Conservation (phyloP, 1,140 invertebrate genomes). For the Leptinotarsa undecemlineata region DNA sequence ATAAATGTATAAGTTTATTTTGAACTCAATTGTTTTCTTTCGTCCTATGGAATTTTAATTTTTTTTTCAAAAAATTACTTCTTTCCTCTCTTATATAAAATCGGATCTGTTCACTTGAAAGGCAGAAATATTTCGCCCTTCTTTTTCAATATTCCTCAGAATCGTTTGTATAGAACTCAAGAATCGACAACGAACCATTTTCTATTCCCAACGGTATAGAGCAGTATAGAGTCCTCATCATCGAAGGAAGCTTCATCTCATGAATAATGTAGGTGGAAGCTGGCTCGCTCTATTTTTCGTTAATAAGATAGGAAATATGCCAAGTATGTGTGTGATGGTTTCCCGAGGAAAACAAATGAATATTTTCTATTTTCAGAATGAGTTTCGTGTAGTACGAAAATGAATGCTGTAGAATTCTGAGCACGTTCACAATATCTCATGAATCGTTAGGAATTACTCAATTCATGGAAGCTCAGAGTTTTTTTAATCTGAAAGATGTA, state of each 20-base stretch:
- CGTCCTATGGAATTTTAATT: too few relatives aligned
- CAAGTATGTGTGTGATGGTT: neutral
- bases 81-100: too few relatives aligned
- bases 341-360: neutral
- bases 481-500: too few relatives aligned
- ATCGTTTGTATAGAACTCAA: neutral
- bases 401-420: neutral
- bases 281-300: neutral
- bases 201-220: neutral
- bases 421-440: neutral
- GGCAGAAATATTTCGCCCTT: too few relatives aligned
- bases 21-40: too few relatives aligned
- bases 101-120: too few relatives aligned
- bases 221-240: neutral
- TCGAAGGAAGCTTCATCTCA: neutral
- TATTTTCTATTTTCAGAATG: neutral
- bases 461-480: too few relatives aligned
- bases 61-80: too few relatives aligned
- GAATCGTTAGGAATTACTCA: neutral
- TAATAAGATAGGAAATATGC: neutral
- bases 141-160: too few relatives aligned
- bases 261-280: neutral
- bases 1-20: too few relatives aligned
- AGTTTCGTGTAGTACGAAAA: neutral
- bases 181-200: neutral